These are phyloP conservation scores for Aurelia coerulea DNA, from an alignment of 30 jellyfish, hydroid and myxozoan genomes.

Conservation along the genomic window DNA sequence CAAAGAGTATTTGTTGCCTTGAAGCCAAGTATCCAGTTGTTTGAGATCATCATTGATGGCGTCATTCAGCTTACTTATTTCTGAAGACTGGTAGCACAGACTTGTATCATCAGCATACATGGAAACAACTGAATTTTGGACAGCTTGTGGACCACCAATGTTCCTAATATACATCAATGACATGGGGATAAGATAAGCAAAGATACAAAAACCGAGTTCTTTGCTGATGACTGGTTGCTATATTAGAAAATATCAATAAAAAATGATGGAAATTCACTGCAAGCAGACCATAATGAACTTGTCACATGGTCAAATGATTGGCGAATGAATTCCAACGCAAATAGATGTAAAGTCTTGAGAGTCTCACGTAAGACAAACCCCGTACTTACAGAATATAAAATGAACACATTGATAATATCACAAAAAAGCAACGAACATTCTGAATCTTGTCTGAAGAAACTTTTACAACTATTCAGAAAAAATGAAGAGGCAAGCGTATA, in stretches of 20 bases:
- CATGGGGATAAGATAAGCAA: neutral
- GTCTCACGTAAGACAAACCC: neutral
- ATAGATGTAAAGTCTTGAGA: neutral
- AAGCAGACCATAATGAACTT: neutral
- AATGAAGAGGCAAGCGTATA: neutral
- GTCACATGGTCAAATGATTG: neutral
- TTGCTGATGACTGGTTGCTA: neutral
- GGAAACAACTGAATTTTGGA: too few species aligned
- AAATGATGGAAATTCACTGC: neutral
- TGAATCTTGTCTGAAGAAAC: neutral
- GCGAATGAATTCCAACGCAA: conserved; percentile 1
- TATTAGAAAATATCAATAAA: neutral
- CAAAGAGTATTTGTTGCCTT: too few species aligned
- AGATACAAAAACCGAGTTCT: neutral
- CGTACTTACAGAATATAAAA: too few species aligned
- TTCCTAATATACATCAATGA: conserved; percentile 1
- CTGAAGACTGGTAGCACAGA: neutral
- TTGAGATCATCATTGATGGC: too few species aligned
- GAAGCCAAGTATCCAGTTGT: too few species aligned
- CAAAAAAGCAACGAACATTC: neutral
- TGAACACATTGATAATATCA: neutral
- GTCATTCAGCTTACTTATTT: too few species aligned
- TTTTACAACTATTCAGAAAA: neutral
- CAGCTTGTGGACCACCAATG: neutral
- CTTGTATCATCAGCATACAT: too few species aligned